Evolutionary conservation across 2,113 vertebrate species (phyloP).

Genomic region (Erinaceus europaeus): DNA sequence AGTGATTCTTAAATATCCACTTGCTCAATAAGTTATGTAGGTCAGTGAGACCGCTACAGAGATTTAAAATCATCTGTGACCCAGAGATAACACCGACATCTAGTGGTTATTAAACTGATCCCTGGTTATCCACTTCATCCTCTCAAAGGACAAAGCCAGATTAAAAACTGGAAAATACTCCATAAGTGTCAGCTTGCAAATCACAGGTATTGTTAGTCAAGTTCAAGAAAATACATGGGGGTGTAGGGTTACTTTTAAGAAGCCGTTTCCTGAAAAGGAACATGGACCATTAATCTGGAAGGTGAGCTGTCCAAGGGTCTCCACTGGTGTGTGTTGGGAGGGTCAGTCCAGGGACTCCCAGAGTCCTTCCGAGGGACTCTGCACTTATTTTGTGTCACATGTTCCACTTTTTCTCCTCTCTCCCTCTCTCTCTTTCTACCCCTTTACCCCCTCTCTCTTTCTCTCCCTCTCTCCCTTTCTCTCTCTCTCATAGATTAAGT

Average conservation of each 20-base stretch:
- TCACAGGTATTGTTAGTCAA: neutral
- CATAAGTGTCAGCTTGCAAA: neutral
- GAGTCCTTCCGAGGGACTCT: neutral
- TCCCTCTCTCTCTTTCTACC: no score
- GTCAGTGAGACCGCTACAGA: conserved; percentile 28
- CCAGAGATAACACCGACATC: conserved; percentile 58
- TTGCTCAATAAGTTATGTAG: conserved; percentile 37
- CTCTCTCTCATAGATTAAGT: no score
- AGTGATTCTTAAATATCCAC: conserved; percentile 18
- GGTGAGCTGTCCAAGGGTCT: neutral
- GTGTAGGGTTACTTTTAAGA: neutral
- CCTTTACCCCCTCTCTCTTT: no score
- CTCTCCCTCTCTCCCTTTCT: no score
- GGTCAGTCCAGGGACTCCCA: neutral
- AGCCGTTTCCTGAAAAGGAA: neutral
- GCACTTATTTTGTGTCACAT: no score
- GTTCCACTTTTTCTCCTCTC: no score
- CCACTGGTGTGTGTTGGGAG: no score
- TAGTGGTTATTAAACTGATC: conserved; percentile 60
- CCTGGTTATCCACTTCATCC: neutral
- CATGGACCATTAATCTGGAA: neutral
- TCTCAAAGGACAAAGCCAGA: neutral
- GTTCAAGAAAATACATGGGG: neutral
- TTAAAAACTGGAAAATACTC: neutral
- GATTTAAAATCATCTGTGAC: conserved; percentile 30